Evolutionary conservation across 2,888 invertebrate species (phyloP).

Genomic region (Andrena dorsata): DNA sequence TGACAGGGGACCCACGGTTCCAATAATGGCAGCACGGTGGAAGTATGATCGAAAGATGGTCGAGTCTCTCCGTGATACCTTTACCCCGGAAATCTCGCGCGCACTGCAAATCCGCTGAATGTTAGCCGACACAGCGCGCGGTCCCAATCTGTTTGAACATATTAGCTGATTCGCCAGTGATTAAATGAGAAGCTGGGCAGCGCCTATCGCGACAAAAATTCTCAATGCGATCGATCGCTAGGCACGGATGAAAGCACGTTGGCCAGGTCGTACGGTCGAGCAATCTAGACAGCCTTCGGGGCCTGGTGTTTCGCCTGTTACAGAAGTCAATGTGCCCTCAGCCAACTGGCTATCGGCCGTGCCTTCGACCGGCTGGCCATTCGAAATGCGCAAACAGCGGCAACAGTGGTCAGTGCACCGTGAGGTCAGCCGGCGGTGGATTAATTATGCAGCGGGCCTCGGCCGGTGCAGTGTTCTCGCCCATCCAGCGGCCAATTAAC

Average conservation of each 20-base stretch:
- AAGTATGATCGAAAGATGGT: too few relatives aligned
- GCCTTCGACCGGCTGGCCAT: constrained; percentile 57
- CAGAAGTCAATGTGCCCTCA: constrained; percentile 59
- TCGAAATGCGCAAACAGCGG: constrained; percentile 74
- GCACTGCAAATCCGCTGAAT: too few relatives aligned
- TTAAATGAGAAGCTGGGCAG: background rate
- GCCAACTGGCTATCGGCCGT: constrained; percentile 46
- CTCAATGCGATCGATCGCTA: constrained; percentile 24
- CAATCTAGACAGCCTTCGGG: constrained; percentile 35
- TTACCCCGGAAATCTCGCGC: too few relatives aligned
- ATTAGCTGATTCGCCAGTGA: background rate
- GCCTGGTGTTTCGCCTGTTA: constrained; percentile 30
- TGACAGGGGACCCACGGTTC: too few relatives aligned
- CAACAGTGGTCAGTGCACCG: constrained; percentile 69
- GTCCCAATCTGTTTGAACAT: background rate
- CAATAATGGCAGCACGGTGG: too few relatives aligned
- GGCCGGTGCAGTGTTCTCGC: constrained; percentile 68
- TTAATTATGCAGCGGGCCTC: constrained; percentile 82
- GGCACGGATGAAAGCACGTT: constrained; percentile 39
- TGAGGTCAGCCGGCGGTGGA: constrained; percentile 79
- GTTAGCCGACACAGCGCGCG: background rate
- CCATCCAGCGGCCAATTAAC: constrained; percentile 80
- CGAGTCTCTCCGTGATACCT: too few relatives aligned
- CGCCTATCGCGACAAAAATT: constrained; percentile 13
- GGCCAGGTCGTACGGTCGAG: background rate